phyloP scores from a whole-genome alignment of 1,140 invertebrate species.

The Nasonia longicornis region DNA sequence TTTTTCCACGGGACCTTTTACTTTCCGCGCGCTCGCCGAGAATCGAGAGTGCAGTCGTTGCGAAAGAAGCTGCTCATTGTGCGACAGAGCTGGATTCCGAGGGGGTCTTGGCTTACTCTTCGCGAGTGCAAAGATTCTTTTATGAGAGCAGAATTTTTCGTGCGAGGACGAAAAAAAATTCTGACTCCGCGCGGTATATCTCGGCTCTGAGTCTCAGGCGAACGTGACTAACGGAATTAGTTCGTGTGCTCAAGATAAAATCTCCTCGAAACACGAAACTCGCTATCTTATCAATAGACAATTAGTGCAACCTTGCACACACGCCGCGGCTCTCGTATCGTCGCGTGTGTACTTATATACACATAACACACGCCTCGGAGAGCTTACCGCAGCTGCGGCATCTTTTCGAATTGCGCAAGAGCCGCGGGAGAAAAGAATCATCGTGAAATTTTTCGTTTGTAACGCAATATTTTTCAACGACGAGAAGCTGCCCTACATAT shows the following conservation, averaged over 20 bases:
- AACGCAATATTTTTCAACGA: too few species aligned
- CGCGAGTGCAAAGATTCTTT: too few species aligned
- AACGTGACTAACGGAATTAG: not conserved
- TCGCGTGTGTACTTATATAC: not conserved
- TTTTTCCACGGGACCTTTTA: not conserved
- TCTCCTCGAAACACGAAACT: not conserved
- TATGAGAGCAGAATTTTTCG: too few species aligned
- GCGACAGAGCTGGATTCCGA: too few species aligned
- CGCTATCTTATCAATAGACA: slow-evolving; percentile 36
- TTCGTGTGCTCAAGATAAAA: not conserved
- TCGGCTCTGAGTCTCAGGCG: too few species aligned
- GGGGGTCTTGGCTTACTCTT: too few species aligned
- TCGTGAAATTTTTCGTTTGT: not conserved
- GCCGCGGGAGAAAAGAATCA: not conserved
- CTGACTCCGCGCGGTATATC: too few species aligned
- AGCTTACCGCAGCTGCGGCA: too few species aligned
- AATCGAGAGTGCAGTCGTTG: not conserved
- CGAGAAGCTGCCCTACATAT: too few species aligned
- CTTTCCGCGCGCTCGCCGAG: not conserved
- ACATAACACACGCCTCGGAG: too few species aligned
- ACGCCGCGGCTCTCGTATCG: not conserved
- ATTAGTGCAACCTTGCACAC: slow-evolving; percentile 26
- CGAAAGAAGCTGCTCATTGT: not conserved
- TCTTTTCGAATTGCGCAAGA: not conserved
- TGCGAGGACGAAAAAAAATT: too few species aligned